Evolutionary conservation across 2,113 vertebrate genomes (phyloP), one percentile per base, ranked within the genome.

Genomic region (Rhegmatorhina hoffmannsi): DNA sequence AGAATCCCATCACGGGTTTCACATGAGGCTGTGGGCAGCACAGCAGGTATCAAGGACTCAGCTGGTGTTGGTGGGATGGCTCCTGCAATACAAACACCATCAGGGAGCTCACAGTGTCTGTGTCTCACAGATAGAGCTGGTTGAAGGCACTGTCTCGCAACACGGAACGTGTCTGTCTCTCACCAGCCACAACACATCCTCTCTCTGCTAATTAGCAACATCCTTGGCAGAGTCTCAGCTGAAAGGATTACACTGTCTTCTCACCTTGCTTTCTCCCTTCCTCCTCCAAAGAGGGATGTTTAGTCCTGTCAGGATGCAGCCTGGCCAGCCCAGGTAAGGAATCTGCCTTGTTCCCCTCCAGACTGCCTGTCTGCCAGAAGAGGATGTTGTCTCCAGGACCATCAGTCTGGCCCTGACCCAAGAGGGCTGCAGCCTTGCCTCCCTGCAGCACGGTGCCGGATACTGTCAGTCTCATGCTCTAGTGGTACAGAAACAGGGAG

Each of bases 151-250:
- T 62, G 92, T 96, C 95, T 95, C 10, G 3, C 90, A 92, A 77
- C 59, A 49, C 63, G 55, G 90, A 84, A 80, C 6, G 46, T 50
- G 82, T 77, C 85, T 94, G 95, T 96, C 95, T 97, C 83, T 88
- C 96, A 92, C 95, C 88, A 93, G 72, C 90, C 68, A 47, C 83
- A 84, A 78, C 84, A 63, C 86, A 3, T 93, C 75, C 67, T 84
- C 59, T 75, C 87, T 80, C 76, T 84, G 89, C 90, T 97, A 95
- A 97, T 97, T 96, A 93, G 89, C 92, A 92, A 70, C 72, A 70
- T 81, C 60, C 56, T 59, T 84, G 68, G 36, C 81, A 69, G 90
- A 81, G 53, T 66, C 91, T 86, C 74, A 70, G 84, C 94, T 94
- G 94, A 95, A 91, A 91, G 91, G 94, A 95, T 95, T 95, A 91